These are phyloP conservation scores for Meganola albula DNA, from an alignment of 2,888 invertebrate genomes.

Conservation along the genomic window DNA sequence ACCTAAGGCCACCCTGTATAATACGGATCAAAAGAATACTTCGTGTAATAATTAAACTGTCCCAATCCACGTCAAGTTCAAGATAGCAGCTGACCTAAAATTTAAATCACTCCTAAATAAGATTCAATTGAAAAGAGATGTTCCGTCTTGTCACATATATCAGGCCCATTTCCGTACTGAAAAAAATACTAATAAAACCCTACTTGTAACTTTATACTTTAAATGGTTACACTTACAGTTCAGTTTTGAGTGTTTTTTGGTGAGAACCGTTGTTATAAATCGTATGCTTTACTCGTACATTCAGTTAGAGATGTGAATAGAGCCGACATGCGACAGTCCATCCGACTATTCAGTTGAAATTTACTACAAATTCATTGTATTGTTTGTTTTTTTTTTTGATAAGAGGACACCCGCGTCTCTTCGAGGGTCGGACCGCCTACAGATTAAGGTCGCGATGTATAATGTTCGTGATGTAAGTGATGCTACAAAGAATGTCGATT, in stretches of 20 bases:
- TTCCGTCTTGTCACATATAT: conserved; percentile 24
- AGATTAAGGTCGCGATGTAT: conserved; percentile 6
- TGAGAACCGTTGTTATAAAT: conserved; percentile 20
- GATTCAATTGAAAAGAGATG: conserved; percentile 15
- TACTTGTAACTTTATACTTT: neutral
- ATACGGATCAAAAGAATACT: no score
- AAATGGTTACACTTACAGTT: no score
- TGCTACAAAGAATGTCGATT: neutral
- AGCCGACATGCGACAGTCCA: conserved; percentile 13
- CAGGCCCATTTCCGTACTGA: conserved; percentile 18
- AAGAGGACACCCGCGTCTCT: conserved; percentile 30
- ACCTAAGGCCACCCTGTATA: no score
- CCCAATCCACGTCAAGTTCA: no score
- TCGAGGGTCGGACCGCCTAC: conserved; percentile 17
- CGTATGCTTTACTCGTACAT: conserved; percentile 20
- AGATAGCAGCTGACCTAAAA: neutral
- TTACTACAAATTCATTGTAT: conserved; percentile 29
- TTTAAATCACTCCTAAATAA: conserved; percentile 2
- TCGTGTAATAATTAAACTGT: no score
- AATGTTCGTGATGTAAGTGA: neutral
- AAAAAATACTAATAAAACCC: conserved; percentile 2
- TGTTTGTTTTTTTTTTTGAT: conserved; percentile 18
- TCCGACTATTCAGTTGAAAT: conserved; percentile 26
- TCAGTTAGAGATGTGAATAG: conserved; percentile 23
- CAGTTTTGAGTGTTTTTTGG: conserved; percentile 7